These are phyloP conservation scores for Clamator glandarius DNA, from an alignment of 2,797 vertebrate species.

Conservation along the genomic window DNA sequence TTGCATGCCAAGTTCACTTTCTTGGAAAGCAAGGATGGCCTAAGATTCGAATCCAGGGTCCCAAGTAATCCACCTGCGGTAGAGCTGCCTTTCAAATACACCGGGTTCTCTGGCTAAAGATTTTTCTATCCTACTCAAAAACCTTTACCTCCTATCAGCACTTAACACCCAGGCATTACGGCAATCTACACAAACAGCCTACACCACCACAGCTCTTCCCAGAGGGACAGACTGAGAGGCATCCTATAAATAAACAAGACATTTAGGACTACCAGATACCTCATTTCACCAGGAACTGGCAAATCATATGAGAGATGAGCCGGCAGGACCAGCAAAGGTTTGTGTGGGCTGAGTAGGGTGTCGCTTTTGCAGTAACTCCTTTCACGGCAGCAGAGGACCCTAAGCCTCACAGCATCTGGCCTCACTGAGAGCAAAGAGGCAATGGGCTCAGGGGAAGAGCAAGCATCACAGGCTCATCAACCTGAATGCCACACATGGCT, in stretches of 20 bases:
- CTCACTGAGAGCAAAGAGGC: neutral
- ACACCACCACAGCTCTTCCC: neutral
- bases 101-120: neutral
- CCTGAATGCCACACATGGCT: too few species aligned
- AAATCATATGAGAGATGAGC: neutral
- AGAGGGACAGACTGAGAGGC: neutral
- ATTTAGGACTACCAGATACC: neutral
- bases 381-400: neutral
- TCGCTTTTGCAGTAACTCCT: neutral
- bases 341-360: rapidly evolving
- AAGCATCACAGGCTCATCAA: neutral
- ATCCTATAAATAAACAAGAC: neutral
- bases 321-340: neutral
- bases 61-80: neutral
- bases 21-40: neutral
- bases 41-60: neutral
- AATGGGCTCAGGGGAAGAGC: neutral
- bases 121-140: neutral
- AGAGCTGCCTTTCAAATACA: neutral
- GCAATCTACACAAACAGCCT: neutral
- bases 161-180: neutral
- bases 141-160: neutral
- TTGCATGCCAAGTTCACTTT: neutral
- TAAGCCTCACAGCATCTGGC: neutral
- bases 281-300: neutral